Conservation (phyloP, 2,888 invertebrate species). For the Drosophila leonis region DNA sequence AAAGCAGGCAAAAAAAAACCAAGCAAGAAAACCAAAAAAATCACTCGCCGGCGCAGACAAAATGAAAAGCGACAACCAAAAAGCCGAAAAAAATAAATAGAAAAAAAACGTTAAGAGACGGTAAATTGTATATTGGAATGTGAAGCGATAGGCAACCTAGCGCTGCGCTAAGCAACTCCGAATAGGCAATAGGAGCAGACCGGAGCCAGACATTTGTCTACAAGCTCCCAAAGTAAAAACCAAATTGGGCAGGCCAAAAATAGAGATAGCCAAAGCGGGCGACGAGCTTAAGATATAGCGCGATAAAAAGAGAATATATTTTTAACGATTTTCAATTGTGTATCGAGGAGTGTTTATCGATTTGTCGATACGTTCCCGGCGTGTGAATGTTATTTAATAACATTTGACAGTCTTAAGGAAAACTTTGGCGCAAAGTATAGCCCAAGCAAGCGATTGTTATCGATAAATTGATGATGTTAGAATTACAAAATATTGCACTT, state of each 20-base stretch:
- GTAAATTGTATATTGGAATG: constrained; percentile 68
- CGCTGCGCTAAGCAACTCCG: constrained; percentile 39
- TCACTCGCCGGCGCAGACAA: constrained; percentile 45
- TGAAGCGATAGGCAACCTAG: constrained; percentile 65
- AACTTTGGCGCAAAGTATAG: neutral
- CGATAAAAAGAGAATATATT: constrained; percentile 17
- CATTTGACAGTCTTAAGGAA: neutral
- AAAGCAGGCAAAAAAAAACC: constrained; percentile 38
- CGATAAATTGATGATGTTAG: neutral
- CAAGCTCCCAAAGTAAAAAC: constrained; percentile 6
- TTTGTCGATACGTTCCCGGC: constrained; percentile 1
- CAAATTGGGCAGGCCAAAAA: constrained; percentile 19
- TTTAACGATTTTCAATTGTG: neutral
- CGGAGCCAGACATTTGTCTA: constrained; percentile 36
- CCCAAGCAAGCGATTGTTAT: neutral
- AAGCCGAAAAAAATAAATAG: constrained; percentile 16
- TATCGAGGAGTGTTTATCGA: neutral
- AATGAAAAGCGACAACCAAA: constrained; percentile 53
- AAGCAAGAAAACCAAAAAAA: constrained; percentile 21
- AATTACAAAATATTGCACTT: too few relatives aligned
- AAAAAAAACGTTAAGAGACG: constrained; percentile 40
- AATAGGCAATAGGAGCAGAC: constrained; percentile 27
- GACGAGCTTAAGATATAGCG: neutral
- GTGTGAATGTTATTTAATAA: neutral
- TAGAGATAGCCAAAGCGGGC: constrained; percentile 7